Percentiles rank a stretch among this genome's conserved stretches.
Conservation (phyloP, 2,888 invertebrate species). For the Stenodema calcarata region DNA sequence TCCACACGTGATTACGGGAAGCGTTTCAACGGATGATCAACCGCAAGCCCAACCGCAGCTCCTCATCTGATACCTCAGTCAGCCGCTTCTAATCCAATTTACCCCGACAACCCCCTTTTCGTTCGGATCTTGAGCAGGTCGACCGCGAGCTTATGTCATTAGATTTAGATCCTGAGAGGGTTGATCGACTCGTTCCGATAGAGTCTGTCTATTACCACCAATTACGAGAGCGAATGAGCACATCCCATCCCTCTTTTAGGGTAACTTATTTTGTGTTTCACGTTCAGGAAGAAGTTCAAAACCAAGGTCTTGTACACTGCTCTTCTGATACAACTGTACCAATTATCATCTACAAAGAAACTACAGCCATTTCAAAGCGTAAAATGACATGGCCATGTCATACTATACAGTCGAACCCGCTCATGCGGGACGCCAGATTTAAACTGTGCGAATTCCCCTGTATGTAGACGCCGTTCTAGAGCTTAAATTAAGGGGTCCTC, state of each 20-base stretch:
- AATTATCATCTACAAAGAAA: too few relatives aligned
- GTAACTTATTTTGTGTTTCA: background rate
- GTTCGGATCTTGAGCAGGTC: background rate
- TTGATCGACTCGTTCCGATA: background rate
- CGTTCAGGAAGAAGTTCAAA: too few relatives aligned
- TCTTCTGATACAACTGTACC: too few relatives aligned
- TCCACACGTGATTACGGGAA: background rate
- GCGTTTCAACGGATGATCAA: background rate
- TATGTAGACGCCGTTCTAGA: too few relatives aligned
- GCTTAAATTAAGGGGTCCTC: too few relatives aligned
- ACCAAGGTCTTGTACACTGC: too few relatives aligned
- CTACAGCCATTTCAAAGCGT: too few relatives aligned
- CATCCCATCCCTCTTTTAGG: background rate
- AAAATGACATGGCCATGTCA: too few relatives aligned
- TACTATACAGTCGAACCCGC: too few relatives aligned
- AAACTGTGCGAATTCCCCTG: too few relatives aligned
- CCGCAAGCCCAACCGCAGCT: background rate
- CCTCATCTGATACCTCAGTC: background rate
- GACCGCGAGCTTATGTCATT: background rate
- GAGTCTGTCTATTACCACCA: background rate
- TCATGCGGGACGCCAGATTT: too few relatives aligned
- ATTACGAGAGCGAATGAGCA: background rate
- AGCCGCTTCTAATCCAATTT: background rate
- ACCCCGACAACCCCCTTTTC: background rate
- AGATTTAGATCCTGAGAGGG: background rate